Conservation (phyloP, 2,113 vertebrate genomes). For the Eclectus roratus region DNA sequence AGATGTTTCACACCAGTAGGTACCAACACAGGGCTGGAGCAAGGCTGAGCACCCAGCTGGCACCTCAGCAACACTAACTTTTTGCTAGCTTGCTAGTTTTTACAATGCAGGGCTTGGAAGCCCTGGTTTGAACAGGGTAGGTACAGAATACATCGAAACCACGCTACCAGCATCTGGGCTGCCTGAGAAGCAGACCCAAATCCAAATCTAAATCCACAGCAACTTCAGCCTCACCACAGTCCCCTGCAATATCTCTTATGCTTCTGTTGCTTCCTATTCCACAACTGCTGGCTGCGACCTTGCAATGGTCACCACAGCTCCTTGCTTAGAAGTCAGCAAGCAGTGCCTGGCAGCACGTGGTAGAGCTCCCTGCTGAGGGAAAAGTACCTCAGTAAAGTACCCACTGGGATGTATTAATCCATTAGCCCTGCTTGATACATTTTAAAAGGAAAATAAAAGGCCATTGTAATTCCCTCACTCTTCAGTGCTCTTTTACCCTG, state of each 20-base stretch:
- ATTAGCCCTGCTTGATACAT: neutral
- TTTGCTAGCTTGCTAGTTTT: fast-evolving
- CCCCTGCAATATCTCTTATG: neutral
- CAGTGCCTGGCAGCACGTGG: neutral
- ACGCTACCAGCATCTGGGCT: neutral
- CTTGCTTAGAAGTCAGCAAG: neutral
- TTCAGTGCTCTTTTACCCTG: neutral
- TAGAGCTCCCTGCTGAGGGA: neutral
- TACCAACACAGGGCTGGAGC: neutral
- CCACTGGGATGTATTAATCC: neutral
- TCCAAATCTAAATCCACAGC: neutral
- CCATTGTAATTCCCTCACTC: neutral
- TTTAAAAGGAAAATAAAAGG: neutral
- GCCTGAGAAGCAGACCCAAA: neutral
- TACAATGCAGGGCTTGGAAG: fast-evolving
- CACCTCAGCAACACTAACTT: fast-evolving
- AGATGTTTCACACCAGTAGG: neutral
- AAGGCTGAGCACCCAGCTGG: neutral
- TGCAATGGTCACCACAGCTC: fast-evolving
- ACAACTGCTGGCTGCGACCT: neutral
- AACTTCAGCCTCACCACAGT: neutral
- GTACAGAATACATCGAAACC: neutral
- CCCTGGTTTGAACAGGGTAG: neutral
- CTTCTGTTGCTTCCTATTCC: neutral
- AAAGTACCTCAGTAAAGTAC: neutral